These are phyloP conservation scores for Eclectus roratus DNA, from an alignment of 2,113 vertebrate genomes.

Conservation along the genomic window DNA sequence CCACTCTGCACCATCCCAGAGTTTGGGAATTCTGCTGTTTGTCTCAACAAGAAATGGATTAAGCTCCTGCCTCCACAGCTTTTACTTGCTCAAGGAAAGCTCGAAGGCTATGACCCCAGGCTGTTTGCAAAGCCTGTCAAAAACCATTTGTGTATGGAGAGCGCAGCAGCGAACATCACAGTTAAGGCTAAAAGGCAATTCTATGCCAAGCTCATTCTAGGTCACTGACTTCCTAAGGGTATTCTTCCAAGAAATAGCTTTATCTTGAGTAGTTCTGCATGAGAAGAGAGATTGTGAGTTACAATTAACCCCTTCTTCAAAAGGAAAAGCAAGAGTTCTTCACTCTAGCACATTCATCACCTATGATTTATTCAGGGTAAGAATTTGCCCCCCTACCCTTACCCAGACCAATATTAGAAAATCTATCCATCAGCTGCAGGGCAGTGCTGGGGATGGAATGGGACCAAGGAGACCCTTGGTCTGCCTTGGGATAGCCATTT, in stretches of 20 bases:
- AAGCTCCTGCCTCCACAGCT: background rate
- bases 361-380: background rate
- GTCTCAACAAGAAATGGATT: background rate
- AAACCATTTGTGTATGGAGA: conserved; percentile 18
- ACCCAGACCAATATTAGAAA: background rate
- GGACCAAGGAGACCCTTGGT: background rate
- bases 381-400: background rate
- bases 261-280: conserved; percentile 23
- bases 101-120: background rate
- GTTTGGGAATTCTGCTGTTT: background rate
- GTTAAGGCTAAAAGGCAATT: conserved; percentile 48
- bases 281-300: background rate
- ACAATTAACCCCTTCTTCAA: conserved; percentile 28
- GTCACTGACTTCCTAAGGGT: conserved; percentile 61
- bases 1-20: too few relatives aligned
- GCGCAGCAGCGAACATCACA: background rate
- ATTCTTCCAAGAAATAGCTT: conserved; percentile 62
- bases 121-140: conserved; percentile 53
- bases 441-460: background rate
- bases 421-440: background rate
- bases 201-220: conserved; percentile 55
- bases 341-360: background rate
- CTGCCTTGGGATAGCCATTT: background rate
- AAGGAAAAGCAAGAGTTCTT: background rate
- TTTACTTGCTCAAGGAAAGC: background rate